Evolutionary conservation across 2,888 invertebrate genomes (phyloP), one percentile per base, ranked within the genome.

Genomic region (Limenitis arthemis): DNA sequence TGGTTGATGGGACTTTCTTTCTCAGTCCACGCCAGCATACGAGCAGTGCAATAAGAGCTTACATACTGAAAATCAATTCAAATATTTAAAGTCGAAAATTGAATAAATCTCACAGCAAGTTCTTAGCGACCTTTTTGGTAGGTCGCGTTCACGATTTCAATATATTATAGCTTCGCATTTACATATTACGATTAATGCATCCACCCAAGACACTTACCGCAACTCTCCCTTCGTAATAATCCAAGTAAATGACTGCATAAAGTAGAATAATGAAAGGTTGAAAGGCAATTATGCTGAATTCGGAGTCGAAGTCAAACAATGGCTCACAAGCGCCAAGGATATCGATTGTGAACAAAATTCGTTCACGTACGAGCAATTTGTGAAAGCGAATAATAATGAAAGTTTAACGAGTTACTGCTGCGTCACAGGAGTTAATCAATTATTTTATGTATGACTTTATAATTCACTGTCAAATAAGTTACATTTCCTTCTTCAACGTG

Each of bases 1-100:
- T 99, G 64, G 94, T 99, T 41, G 98, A 99, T 77, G 99, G 99
- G 52, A 97, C 98, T 34, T 97, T 99, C 89, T 99, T 99, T 89
- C 89, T 99, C 57, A 97, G 97, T 67, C 98, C 99, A 33, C 91
- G 94, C 62, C 95, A 96, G 72, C 96, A 98, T 78, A 93, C 93
- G 70, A 91, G 91, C 73, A 90, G 91, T 67, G 95, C 95, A 32
- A 28, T 11, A 7, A 44, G 8, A 28, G 6, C 7, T 7, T 8
- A 44, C 34, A 32, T 3, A 3, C 20, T 36, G 34, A 4, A n/a
- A 30, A 30, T 11, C 6, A 11, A 29, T 8, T 11, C 28, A 11
- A 5, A 8, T n/a, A 44, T 8, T 34, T 6, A 28, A 44, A 41
- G n/a, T 41, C 30, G 6, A 41, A 20, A 4, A 36, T 5, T 28